A percentile compares a stretch with the other conserved stretches of the same genome.
Evolutionary conservation across 2,113 vertebrate genomes (phyloP).

Genomic region (Misgurnus mizolepis): DNA sequence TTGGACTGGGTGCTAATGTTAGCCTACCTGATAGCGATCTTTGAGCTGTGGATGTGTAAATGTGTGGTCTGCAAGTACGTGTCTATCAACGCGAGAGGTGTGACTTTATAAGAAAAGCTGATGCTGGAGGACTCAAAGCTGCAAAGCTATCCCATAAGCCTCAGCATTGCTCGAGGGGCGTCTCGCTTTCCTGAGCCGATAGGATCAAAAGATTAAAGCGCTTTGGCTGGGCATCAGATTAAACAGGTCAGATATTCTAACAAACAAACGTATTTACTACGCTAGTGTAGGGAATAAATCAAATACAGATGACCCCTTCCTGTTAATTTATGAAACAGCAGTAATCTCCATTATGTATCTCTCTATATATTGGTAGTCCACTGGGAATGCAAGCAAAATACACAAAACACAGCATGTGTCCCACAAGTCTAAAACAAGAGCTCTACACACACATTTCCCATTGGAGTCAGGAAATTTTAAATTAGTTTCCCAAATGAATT

Average conservation of each 20-base stretch:
- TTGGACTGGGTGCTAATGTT: background rate
- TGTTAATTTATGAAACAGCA: background rate
- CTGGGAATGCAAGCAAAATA: background rate
- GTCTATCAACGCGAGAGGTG: constrained; percentile 6
- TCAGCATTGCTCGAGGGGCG: constrained; percentile 46
- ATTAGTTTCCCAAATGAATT: too few relatives aligned
- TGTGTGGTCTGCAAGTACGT: background rate
- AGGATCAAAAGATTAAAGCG: constrained; percentile 72
- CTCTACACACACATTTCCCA: background rate
- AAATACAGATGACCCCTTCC: background rate
- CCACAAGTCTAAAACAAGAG: background rate
- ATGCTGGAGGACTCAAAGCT: constrained; percentile 42
- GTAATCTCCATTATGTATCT: background rate
- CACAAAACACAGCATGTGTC: background rate
- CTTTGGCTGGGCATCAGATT: constrained; percentile 61
- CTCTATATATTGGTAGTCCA: background rate
- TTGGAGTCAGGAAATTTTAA: too few relatives aligned
- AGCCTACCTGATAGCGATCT: background rate
- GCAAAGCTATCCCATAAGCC: constrained; percentile 45
- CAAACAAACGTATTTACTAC: constrained; percentile 26
- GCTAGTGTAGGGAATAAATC: constrained; percentile 12
- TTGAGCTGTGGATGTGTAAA: constrained; percentile 10
- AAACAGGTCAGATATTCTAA: constrained; percentile 66
- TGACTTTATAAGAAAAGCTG: constrained; percentile 43
- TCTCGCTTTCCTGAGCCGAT: constrained; percentile 62